Conservation (phyloP, 2,797 vertebrate species). For the Centropyge bicolor region DNA sequence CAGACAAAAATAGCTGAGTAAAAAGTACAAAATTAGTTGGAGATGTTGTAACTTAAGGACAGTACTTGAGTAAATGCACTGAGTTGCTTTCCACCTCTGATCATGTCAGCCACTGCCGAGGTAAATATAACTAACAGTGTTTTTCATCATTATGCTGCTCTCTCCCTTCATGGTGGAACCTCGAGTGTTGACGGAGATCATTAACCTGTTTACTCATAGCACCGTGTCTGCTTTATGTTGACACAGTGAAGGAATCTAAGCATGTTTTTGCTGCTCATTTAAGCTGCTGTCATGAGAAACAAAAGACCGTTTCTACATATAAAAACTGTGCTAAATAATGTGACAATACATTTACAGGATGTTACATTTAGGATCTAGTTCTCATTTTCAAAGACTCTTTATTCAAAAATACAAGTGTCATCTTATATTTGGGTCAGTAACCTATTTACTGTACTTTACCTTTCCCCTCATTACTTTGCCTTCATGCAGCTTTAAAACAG, state of each 20-base stretch:
- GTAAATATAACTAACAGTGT: neutral
- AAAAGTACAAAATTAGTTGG: too few relatives aligned
- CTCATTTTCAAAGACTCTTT: neutral
- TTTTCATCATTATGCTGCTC: neutral
- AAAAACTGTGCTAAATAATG: neutral
- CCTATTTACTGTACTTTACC: neutral
- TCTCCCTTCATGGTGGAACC: neutral
- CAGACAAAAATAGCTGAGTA: too few relatives aligned
- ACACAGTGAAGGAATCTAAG: constrained; percentile 19
- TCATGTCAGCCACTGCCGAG: neutral
- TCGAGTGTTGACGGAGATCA: constrained; percentile 3
- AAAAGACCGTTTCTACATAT: neutral
- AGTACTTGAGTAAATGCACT: too few relatives aligned
- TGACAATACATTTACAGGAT: neutral
- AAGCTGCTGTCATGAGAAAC: neutral
- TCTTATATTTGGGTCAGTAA: neutral
- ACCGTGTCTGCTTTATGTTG: constrained; percentile 33
- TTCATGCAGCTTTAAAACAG: neutral
- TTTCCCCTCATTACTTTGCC: neutral
- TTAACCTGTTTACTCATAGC: constrained; percentile 43
- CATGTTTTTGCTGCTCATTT: neutral
- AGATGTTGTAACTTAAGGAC: too few relatives aligned
- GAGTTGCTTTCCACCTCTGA: too few relatives aligned
- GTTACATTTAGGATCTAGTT: neutral
- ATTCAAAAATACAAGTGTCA: too few relatives aligned